Evolutionary conservation across 1,140 invertebrate genomes (phyloP).

Genomic region (Akabosia matsudoensis): DNA sequence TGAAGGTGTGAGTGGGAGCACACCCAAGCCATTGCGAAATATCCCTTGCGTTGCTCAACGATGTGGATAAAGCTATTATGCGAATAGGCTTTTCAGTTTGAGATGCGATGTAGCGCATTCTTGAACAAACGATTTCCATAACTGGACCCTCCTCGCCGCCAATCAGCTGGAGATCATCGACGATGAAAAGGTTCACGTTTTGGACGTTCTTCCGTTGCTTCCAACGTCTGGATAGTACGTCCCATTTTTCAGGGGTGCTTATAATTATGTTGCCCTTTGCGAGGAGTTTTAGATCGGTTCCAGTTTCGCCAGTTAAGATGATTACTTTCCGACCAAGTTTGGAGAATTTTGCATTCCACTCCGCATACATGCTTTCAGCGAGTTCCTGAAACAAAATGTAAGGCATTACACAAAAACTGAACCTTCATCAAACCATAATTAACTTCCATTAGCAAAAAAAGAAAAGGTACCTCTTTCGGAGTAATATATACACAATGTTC

Average conservation of each 20-base stretch:
- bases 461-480: constrained; percentile 65
- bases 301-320: constrained; percentile 94
- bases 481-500: constrained; percentile 86
- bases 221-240: constrained; percentile 95
- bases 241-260: constrained; percentile 97
- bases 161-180: constrained; percentile 85
- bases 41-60: constrained; percentile 91
- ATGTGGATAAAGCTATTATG: constrained; percentile 92
- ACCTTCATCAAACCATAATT: not conserved
- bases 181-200: constrained; percentile 93
- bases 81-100: constrained; percentile 91
- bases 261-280: constrained; percentile 93
- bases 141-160: constrained; percentile 88
- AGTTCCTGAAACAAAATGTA: constrained; percentile 61
- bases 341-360: constrained; percentile 89
- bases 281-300: constrained; percentile 85
- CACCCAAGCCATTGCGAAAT: constrained; percentile 96
- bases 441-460: not conserved
- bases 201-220: constrained; percentile 98
- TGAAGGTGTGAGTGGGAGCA: constrained; percentile 87
- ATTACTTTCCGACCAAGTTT: constrained; percentile 83
- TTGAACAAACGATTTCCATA: constrained; percentile 93
- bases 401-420: not conserved
- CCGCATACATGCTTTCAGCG: constrained; percentile 83
- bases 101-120: constrained; percentile 95